Percentiles rank a stretch among this genome's conserved stretches.
These are phyloP conservation scores for Drosophila orosa DNA, from an alignment of 1,140 invertebrate genomes.

Conservation along the genomic window DNA sequence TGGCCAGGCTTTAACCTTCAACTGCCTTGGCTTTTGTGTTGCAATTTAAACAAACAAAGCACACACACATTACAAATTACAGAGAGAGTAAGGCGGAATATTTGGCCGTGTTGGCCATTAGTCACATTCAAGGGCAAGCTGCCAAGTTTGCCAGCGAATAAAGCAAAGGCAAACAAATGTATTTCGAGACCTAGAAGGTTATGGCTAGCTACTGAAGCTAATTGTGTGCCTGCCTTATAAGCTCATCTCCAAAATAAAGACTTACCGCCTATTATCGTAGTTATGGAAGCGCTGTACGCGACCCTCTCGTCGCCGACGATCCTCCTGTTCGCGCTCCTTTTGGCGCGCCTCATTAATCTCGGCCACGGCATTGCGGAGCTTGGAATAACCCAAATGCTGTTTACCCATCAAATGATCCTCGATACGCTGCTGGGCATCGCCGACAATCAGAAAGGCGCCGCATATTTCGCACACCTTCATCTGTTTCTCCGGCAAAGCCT, in stretches of 20 bases:
- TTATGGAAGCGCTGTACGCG: slow-evolving; percentile 85
- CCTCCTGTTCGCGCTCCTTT: slow-evolving; percentile 88
- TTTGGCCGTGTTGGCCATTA: slow-evolving; percentile 9
- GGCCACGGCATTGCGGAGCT: slow-evolving; percentile 87
- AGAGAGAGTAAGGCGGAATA: not conserved
- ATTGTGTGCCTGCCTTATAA: not conserved
- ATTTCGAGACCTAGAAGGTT: slow-evolving; percentile 1
- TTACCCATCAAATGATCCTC: slow-evolving; percentile 99
- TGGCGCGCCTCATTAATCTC: slow-evolving; percentile 88
- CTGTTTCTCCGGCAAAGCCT: slow-evolving; percentile 93
- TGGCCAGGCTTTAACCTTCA: not conserved
- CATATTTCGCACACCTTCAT: slow-evolving; percentile 99
- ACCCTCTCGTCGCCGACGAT: slow-evolving; percentile 87
- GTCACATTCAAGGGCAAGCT: slow-evolving; percentile 29
- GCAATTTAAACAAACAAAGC: not conserved
- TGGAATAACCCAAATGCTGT: slow-evolving; percentile 95
- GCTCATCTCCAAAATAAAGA: not conserved
- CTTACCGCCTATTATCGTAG: slow-evolving; percentile 84
- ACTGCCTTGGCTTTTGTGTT: not conserved
- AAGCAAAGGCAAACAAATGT: slow-evolving; percentile 1
- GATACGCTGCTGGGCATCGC: slow-evolving; percentile 98
- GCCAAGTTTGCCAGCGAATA: slow-evolving; percentile 18
- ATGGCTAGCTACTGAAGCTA: not conserved
- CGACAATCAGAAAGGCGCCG: slow-evolving; percentile 98
- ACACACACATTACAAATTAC: not conserved